Evolutionary conservation across 2,113 vertebrate genomes (phyloP).

Genomic region (Campylomormyrus tamandua): DNA sequence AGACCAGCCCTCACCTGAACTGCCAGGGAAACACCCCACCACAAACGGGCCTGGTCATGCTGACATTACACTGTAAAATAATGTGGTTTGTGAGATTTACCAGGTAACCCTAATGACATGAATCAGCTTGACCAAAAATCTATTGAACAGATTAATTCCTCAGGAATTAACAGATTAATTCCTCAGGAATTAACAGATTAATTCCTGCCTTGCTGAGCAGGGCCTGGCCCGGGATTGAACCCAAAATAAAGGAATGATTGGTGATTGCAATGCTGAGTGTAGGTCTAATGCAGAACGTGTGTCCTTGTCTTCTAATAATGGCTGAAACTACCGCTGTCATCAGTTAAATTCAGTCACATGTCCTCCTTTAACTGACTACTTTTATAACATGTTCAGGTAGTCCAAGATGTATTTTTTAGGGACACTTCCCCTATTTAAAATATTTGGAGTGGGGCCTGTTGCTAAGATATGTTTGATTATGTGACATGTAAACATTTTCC

Average conservation of each 20-base stretch:
- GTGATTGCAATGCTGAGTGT: neutral
- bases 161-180: constrained; percentile 20
- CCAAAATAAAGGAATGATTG: constrained; percentile 30
- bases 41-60: constrained; percentile 38
- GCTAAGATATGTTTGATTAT: neutral
- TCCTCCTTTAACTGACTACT: neutral
- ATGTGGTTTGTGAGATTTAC: constrained; percentile 36
- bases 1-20: neutral
- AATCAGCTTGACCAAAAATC: constrained; percentile 61
- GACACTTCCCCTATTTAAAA: too few relatives aligned
- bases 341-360: neutral
- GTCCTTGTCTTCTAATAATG: constrained; percentile 35
- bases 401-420: neutral
- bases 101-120: constrained; percentile 44
- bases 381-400: neutral
- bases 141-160: constrained; percentile 40
- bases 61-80: constrained; percentile 38
- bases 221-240: constrained; percentile 29
- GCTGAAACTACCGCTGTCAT: constrained; percentile 44
- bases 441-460: neutral
- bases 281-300: constrained; percentile 27
- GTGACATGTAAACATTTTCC: neutral
- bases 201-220: constrained; percentile 19
- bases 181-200: constrained; percentile 41
- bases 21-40: neutral